Base-by-base conservation (phyloP, 2,797 vertebrate genomes). In the Tachyglossus aculeatus region DNA sequence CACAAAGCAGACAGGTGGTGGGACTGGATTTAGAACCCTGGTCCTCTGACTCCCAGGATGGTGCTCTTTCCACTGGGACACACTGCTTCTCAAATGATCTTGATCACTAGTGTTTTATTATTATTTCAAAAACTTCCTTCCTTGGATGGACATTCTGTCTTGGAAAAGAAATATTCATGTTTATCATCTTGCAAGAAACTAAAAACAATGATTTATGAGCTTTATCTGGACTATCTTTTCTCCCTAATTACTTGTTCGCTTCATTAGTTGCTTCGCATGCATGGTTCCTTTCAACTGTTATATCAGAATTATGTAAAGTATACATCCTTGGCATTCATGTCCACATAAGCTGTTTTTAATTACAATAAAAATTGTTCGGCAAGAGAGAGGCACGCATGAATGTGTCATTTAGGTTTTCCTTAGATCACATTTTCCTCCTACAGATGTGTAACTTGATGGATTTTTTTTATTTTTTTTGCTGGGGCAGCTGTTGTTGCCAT, bases 261-360 rank as follows among this genome's bases (percentile, higher is more conserved):
- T 86, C 79, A 66, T 61, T 81, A 84, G 52, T 55, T 82, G 5
- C 27, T 78, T 70, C 65, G 9, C 15, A 47, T 75, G 53, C 52
- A 58, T 61, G 41, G 21, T 6, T 40, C 80, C 62, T 59, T 84
- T 66, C n/a, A 67, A n/a, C 21, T 66, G 36, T 54, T 77, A 14
- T 41, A 58, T 69, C 45, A 81, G 66, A 82, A 78, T 77, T 71
- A 59, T 61, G 38, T 74, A 43, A 65, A 75, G 65, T 74, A 31
- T 32, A 1, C 13, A 22, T 61, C 67, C 61, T 8, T 70, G 34
- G 21, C 75, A 38, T 37, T 75, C 51, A 81, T 67, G 25, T 43
- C 25, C 18, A 39, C 27, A 19, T 64, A 51, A 38, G 68, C 1
- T n/a, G 33, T 52, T 69, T 74, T 71, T 67, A 82, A 81, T 81